Conservation (phyloP, 2,113 vertebrate species). For the Reinhardtius hippoglossoides region DNA sequence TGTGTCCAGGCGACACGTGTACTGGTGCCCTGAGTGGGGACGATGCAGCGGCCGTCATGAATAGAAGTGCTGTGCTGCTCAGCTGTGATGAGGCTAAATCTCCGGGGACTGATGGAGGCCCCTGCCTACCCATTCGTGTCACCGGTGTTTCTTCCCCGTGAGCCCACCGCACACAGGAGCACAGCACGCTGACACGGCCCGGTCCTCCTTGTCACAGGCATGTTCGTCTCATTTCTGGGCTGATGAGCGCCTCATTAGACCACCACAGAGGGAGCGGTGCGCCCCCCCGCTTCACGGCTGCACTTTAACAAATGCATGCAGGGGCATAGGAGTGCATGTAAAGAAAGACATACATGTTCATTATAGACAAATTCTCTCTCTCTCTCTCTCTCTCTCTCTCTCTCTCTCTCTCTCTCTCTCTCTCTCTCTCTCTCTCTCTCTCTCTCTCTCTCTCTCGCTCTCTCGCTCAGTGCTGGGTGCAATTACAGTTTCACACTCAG, state of each 20-base stretch:
- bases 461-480: constrained; percentile 56
- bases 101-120: constrained; percentile 56
- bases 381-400: not conserved
- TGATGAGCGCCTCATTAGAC: constrained; percentile 71
- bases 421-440: not conserved
- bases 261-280: not conserved
- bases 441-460: not conserved
- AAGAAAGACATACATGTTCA: constrained; percentile 52
- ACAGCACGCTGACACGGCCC: constrained; percentile 45
- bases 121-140: constrained; percentile 75
- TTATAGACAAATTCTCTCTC: constrained; percentile 16
- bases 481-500: constrained; percentile 79
- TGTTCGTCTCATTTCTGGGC: constrained; percentile 65
- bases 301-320: constrained; percentile 43
- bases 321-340: constrained; percentile 34
- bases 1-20: constrained; percentile 27
- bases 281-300: constrained; percentile 47
- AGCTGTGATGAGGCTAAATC: constrained; percentile 59
- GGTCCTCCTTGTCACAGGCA: constrained; percentile 60
- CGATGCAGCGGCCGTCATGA: constrained; percentile 44
- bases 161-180: constrained; percentile 39
- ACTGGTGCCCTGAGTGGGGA: constrained; percentile 21
- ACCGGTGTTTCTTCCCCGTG: constrained; percentile 58
- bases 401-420: not conserved
- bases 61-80: constrained; percentile 45